phyloP scores from a whole-genome alignment of 2,797 vertebrate species.

The Nothura maculosa region DNA sequence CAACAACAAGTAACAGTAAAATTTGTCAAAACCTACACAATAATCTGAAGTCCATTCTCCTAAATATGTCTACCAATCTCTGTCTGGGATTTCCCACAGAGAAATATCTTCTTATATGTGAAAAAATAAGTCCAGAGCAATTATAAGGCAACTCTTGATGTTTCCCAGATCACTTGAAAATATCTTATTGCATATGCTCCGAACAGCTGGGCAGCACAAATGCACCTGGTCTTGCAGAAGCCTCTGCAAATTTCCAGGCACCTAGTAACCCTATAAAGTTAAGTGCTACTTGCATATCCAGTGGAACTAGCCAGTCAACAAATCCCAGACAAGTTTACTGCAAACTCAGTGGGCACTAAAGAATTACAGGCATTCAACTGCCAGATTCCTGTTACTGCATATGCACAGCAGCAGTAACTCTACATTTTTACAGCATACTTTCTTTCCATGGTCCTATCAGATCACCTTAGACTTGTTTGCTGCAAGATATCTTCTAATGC shows the following conservation, averaged over 20 bases:
- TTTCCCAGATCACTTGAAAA: not conserved
- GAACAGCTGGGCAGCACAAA: not conserved
- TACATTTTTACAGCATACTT: too few relatives aligned
- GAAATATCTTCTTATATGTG: not conserved
- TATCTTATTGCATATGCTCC: not conserved
- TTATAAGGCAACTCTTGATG: not conserved
- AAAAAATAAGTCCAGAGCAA: not conserved
- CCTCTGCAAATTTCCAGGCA: not conserved
- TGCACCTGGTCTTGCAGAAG: not conserved
- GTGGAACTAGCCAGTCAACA: not conserved
- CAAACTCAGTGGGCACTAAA: not conserved
- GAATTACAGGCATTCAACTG: not conserved
- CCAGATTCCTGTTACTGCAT: rapidly evolving
- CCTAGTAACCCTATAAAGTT: not conserved
- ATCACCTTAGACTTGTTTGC: too few relatives aligned
- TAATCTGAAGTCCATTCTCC: not conserved
- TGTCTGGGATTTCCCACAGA: not conserved
- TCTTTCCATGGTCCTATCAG: too few relatives aligned
- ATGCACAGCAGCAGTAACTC: not conserved
- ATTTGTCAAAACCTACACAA: not conserved
- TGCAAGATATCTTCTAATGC: not conserved
- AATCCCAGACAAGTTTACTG: not conserved
- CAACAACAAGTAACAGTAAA: not conserved
- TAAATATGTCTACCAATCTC: not conserved
- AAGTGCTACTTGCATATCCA: not conserved